Conservation (phyloP, 2,113 vertebrate genomes). For the Aramus guarauna region DNA sequence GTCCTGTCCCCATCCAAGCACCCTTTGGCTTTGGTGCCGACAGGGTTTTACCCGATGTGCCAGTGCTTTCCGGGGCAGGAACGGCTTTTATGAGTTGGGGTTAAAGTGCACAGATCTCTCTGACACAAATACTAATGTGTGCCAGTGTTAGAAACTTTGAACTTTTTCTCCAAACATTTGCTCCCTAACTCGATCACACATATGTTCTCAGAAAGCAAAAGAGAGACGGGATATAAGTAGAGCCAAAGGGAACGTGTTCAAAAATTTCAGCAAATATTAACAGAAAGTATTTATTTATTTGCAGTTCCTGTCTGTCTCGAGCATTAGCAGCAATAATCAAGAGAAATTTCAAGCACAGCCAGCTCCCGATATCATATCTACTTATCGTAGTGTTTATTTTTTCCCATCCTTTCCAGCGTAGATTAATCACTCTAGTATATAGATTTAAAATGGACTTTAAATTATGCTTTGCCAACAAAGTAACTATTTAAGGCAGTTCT, state of each 20-base stretch:
- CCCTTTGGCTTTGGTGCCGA: background rate
- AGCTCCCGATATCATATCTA: slow-evolving; percentile 35
- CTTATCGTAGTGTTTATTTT: slow-evolving; percentile 48
- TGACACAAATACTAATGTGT: slow-evolving; percentile 2
- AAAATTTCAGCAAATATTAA: slow-evolving; percentile 63
- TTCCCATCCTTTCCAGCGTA: slow-evolving; percentile 42
- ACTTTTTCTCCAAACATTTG: slow-evolving; percentile 42
- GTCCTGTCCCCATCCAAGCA: background rate
- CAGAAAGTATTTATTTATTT: slow-evolving; percentile 53
- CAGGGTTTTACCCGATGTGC: background rate
- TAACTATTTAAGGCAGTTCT: background rate
- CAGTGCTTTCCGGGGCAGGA: background rate
- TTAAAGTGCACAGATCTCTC: background rate
- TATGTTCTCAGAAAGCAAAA: slow-evolving; percentile 36
- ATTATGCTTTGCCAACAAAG: background rate
- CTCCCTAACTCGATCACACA: background rate
- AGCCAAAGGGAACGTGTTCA: slow-evolving; percentile 46
- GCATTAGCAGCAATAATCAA: slow-evolving; percentile 24
- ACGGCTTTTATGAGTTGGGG: background rate
- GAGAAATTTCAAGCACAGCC: slow-evolving; percentile 43
- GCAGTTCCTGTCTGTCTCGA: slow-evolving; percentile 47
- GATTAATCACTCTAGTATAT: background rate
- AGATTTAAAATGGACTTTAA: background rate
- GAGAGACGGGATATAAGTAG: background rate
- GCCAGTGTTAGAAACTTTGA: slow-evolving; percentile 39